phyloP scores from a whole-genome alignment of 2,113 vertebrate species.

The Notarius quadriscutis region DNA sequence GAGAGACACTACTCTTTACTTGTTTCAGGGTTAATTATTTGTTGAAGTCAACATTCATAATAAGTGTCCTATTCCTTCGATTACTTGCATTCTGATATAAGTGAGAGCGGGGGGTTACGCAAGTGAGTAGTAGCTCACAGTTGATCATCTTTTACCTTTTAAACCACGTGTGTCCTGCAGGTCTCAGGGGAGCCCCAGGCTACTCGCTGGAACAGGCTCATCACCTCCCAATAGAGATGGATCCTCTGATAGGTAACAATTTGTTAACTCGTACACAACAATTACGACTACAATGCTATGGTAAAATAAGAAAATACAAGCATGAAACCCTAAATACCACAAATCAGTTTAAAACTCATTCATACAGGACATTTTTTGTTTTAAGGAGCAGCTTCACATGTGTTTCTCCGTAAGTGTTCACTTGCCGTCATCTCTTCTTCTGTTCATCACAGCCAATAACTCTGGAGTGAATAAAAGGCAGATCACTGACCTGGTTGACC shows the following conservation, averaged over 20 bases:
- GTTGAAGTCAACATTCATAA: too few species aligned
- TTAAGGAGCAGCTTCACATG: neutral
- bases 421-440: neutral
- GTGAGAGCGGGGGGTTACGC: too few species aligned
- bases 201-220: conserved; percentile 80
- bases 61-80: too few species aligned
- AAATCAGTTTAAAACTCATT: neutral
- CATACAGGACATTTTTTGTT: neutral
- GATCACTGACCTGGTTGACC: conserved; percentile 98
- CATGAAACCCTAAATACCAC: neutral
- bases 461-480: conserved; percentile 96
- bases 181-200: conserved; percentile 77
- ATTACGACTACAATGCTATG: neutral
- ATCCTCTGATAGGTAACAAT: conserved; percentile 76
- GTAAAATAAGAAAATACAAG: neutral
- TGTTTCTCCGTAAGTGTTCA: neutral
- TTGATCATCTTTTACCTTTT: too few species aligned
- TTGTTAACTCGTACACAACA: neutral
- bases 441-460: conserved; percentile 83
- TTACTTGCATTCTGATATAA: too few species aligned
- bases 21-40: too few species aligned
- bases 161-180: conserved; percentile 48
- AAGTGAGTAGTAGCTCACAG: too few species aligned
- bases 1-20: too few species aligned
- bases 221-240: conserved; percentile 81